Evolutionary conservation across 2,888 invertebrate species (phyloP), one percentile per base, ranked within the genome.

Genomic region (Leucophenga maculata): DNA sequence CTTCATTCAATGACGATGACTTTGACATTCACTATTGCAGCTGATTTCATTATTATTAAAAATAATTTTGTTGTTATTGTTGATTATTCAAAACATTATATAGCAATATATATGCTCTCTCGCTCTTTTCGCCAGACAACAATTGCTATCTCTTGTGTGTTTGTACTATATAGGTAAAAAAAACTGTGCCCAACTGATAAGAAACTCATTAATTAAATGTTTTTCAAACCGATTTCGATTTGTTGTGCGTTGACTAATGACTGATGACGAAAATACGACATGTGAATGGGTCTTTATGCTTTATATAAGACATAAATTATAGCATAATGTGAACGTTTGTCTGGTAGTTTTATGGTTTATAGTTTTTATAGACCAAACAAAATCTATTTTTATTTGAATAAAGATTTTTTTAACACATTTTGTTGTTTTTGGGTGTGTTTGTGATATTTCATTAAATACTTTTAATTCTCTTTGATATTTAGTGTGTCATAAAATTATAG

Each of bases 201-300:
- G 39, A 75, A 71, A 71, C 73, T 68, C 78, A 77, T 81, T 81
- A 78, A 77, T 79, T 81, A 75, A 78, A 82, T 71, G 67, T 69
- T 60, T 39, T 60, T 39, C 18, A 44, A 18, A 11, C 6, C 8
- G 39, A 39, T 39, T 39, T 39, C 9, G 26, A 26, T 59, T 39
- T 39, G 31, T 60, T 22, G 71, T 55, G 59, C 57, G 67, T 74
- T 74, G 72, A 69, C 67, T 75, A 39, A 31, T 39, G 60, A 62
- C 26, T 46, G 31, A 31, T 76, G 74, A 67, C 69, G 55, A 62
- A 69, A 72, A 69, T 69, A 70, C 55, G 11, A 39, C 39, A 39
- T 39, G 39, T 39, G 39, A 39, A 39, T 39, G 39, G 11, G 4
- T 39, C 39, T 39, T 11, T 11, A 39, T 39, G 39, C 8, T 32